Conservation (phyloP, 2,797 vertebrate species). For the Eulemur rubriventer region DNA sequence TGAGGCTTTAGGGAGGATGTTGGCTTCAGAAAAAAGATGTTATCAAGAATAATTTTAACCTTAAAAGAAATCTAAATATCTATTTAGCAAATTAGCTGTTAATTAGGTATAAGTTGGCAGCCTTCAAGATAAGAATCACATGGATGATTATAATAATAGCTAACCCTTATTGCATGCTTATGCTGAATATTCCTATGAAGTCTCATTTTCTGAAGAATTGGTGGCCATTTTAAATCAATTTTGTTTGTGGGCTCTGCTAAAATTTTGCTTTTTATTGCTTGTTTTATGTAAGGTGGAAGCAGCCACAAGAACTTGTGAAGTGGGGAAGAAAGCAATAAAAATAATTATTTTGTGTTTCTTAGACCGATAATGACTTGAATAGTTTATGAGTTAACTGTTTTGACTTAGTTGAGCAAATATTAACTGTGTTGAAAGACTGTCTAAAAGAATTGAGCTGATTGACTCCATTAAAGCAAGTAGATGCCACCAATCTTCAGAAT, state of each 20-base stretch:
- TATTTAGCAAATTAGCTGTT: constrained; percentile 10
- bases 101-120: neutral
- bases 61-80: constrained; percentile 10
- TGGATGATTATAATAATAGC: neutral
- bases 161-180: neutral
- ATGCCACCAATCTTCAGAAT: neutral
- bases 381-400: neutral
- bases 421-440: neutral
- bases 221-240: neutral
- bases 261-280: neutral
- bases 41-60: neutral
- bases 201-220: neutral
- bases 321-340: neutral
- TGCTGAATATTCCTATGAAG: neutral
- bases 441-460: neutral
- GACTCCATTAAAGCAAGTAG: neutral
- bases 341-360: neutral
- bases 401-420: neutral
- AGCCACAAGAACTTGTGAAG: neutral
- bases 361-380: neutral
- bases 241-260: neutral
- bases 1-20: neutral
- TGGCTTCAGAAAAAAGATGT: neutral
- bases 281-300: neutral
- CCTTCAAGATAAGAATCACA: neutral